Percentiles rank a stretch among this genome's conserved stretches.
Evolutionary conservation across 1,140 invertebrate species (phyloP).

Genomic region (Sycobia sp.): DNA sequence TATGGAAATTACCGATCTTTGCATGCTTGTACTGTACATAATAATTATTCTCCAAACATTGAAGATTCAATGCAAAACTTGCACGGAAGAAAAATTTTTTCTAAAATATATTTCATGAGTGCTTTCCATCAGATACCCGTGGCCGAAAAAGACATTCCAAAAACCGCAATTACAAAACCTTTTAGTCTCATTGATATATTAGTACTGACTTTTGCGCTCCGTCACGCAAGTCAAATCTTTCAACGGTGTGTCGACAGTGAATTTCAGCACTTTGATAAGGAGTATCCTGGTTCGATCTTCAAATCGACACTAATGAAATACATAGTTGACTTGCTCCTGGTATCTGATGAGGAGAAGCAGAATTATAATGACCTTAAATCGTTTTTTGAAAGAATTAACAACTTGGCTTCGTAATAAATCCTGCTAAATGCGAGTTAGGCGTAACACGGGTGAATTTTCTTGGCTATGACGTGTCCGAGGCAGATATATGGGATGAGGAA

Average conservation of each 20-base stretch:
- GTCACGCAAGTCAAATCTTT: slow-evolving; percentile 17
- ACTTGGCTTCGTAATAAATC: no score
- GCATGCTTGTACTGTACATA: neutral
- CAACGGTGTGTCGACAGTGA: slow-evolving; percentile 11
- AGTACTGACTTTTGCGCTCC: slow-evolving; percentile 4
- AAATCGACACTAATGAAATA: no score
- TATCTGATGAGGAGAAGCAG: no score
- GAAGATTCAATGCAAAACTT: slow-evolving; percentile 44
- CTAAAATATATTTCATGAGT: slow-evolving; percentile 54
- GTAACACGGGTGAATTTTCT: no score
- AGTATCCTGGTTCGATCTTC: no score
- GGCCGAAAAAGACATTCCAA: slow-evolving; percentile 30
- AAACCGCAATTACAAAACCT: slow-evolving; percentile 43
- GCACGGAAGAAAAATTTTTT: slow-evolving; percentile 47
- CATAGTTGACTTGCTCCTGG: no score
- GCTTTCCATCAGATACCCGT: slow-evolving; percentile 56
- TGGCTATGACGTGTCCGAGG: no score
- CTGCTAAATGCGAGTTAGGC: no score
- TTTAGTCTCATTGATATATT: slow-evolving; percentile 41
- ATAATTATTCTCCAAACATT: neutral
- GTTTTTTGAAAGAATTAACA: no score
- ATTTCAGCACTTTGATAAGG: no score
- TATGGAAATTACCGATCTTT: slow-evolving; percentile 24
- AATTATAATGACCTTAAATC: no score
- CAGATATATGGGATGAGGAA: no score